These are phyloP conservation scores for Anorthoa munda DNA, from an alignment of 2,888 invertebrate genomes.

Conservation along the genomic window DNA sequence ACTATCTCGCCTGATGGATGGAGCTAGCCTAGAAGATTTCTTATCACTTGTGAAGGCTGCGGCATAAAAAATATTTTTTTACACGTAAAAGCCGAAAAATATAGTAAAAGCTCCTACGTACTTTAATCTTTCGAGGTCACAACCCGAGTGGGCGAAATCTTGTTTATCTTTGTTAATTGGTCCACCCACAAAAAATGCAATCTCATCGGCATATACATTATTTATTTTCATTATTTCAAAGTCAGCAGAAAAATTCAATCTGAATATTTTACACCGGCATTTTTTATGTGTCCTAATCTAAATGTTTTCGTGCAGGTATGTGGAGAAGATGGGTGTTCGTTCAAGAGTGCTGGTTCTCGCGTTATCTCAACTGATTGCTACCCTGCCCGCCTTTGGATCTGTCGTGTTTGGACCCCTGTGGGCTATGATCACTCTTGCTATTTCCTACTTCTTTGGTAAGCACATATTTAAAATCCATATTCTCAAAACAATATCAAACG, in stretches of 20 bases:
- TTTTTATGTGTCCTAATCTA: conserved; percentile 9
- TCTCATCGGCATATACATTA: background rate
- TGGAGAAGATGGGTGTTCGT: conserved; percentile 96
- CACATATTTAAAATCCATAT: conserved; percentile 26
- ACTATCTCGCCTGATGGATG: no score
- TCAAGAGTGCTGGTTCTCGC: conserved; percentile 95
- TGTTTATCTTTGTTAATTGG: conserved; percentile 40
- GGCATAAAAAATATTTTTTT: no score
- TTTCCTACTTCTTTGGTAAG: conserved; percentile 97
- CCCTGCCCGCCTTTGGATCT: conserved; percentile 96
- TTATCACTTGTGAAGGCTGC: no score
- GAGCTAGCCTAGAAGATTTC: no score
- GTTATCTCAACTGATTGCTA: conserved; percentile 95
- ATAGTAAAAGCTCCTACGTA: background rate
- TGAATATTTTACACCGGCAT: conserved; percentile 21
- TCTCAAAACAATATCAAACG: no score
- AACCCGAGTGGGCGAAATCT: background rate
- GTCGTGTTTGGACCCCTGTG: conserved; percentile 95
- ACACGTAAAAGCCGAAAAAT: no score
- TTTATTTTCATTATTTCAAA: conserved; percentile 4
- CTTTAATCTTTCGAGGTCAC: background rate
- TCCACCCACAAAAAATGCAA: conserved; percentile 22
- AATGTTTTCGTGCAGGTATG: conserved; percentile 88
- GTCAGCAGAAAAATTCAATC: conserved; percentile 37
- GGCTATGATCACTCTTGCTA: conserved; percentile 97